Base-by-base conservation (phyloP, 2,113 vertebrate species). In the Oryzias celebensis region DNA sequence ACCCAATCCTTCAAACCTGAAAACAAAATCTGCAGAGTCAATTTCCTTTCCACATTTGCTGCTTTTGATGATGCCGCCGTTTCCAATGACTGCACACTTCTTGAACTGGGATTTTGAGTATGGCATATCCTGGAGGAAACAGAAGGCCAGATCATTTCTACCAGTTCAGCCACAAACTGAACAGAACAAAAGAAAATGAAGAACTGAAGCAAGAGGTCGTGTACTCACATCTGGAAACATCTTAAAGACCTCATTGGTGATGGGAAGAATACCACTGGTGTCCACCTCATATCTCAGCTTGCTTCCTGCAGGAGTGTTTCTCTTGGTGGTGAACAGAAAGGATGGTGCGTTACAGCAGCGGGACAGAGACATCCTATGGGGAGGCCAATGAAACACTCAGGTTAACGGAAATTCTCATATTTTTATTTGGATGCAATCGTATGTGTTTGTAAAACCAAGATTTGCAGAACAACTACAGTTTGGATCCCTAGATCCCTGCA, bases 241-340 rank as follows among this genome's bases (percentile, higher is more conserved):
- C 64, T 94, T 95, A 88, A 96, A 99, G 82, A 98, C 91, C 83
- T 98, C 96, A 2, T 92, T 89, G 78, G 93, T 94, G 87, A 99
- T 95, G 63, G 94, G 94, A 56, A 95, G 92, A 69, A 96, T 94
- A 22, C 95, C 95, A 4, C 96, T 98, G 2, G 95, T 95, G 72
- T 98, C 97, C 75, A 98, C 95, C 87, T 99, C 97, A 0, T 99
- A 99, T 71, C 95, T 93, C 81, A 98, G 93, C 62, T 98, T 97
- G 4, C 94, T 95, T 48, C 95, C 94, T 63, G 95, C 85, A 4
- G 97, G 96, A 0, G 96, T 98, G 71, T 99, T 99, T 80, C 94
- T 96, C 92, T 97, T 96, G 7, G 97, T 98, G 68, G 96, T 98
- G 83, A 98, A 97, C 59, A 99, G 90, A 86, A 96, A 98, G 65